These are phyloP conservation scores for Anhinga rufa DNA, from an alignment of 2,113 vertebrate genomes.

Conservation along the genomic window DNA sequence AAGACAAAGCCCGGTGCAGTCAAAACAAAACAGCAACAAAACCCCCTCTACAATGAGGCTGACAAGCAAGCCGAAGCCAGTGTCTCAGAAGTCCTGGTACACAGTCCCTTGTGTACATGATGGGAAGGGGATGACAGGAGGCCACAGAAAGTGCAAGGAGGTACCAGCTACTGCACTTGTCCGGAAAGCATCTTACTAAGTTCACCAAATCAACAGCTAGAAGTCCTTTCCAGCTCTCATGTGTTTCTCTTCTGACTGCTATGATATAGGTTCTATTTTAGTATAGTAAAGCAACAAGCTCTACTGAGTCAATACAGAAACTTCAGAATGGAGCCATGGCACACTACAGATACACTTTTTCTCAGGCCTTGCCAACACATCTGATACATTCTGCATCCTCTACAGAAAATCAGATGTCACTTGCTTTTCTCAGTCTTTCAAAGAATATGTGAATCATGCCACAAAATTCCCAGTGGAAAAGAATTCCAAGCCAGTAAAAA, in stretches of 20 bases:
- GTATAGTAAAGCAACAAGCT: neutral
- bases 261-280: neutral
- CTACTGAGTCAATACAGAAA: neutral
- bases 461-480: neutral
- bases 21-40: neutral
- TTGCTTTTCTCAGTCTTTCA: neutral
- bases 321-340: neutral
- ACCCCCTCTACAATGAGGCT: neutral
- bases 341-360: neutral
- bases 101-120: accelerated
- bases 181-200: neutral
- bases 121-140: neutral
- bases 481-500: neutral
- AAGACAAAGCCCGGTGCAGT: neutral
- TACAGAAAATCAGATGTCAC: neutral
- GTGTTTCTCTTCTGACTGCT: neutral
- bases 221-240: neutral
- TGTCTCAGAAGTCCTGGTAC: neutral
- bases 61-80: neutral
- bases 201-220: neutral
- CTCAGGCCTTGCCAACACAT: neutral
- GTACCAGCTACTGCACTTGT: neutral
- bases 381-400: neutral
- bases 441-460: neutral
- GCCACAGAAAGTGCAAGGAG: neutral